Conservation (phyloP, 2,888 invertebrate genomes). For the Sepioteuthis lessoniana region DNA sequence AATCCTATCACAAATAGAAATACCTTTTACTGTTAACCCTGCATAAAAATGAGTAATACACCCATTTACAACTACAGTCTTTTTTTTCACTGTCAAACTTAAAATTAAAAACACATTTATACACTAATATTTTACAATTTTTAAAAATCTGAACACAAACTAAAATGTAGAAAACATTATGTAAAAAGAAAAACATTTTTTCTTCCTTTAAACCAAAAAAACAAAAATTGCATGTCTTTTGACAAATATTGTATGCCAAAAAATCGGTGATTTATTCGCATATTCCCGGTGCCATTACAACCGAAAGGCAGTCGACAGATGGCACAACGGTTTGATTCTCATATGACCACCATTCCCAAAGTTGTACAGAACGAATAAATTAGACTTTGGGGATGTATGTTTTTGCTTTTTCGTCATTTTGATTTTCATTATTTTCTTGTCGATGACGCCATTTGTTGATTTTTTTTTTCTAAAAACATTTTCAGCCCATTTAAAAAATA, state of each 20-base stretch:
- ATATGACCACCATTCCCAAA: not conserved
- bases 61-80: no score
- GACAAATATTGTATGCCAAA: not conserved
- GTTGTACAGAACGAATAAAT: not conserved
- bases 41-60: no score
- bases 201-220: not conserved
- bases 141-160: no score
- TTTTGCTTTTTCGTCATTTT: not conserved
- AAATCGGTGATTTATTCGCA: not conserved
- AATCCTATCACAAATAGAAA: no score
- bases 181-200: no score
- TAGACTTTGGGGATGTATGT: not conserved
- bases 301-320: not conserved
- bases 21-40: no score
- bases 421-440: not conserved
- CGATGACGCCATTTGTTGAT: not conserved
- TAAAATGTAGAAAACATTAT: no score
- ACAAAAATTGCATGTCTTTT: not conserved
- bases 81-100: no score
- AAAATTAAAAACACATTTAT: no score
- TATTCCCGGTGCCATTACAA: not conserved
- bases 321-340: not conserved
- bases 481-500: not conserved
- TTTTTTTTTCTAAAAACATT: not conserved
- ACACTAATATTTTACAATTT: no score